Conservation (phyloP, 2,888 invertebrate genomes). For the Fragum whitleyi region DNA sequence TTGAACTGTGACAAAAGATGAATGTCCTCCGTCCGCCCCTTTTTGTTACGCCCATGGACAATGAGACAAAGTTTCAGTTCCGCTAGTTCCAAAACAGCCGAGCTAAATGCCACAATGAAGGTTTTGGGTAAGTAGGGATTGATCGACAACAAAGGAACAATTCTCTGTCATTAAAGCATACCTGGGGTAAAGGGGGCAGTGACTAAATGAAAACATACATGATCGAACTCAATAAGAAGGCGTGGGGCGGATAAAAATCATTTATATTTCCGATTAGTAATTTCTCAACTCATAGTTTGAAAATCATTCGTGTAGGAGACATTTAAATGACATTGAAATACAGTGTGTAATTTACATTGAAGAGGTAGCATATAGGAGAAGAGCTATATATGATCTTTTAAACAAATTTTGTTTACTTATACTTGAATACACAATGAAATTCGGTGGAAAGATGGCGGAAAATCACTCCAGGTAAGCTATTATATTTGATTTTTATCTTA, state of each 20-base stretch:
- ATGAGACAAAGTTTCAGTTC: no score
- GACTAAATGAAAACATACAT: background rate
- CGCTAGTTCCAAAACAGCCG: no score
- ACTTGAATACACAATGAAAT: slow-evolving; percentile 19
- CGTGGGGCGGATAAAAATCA: background rate
- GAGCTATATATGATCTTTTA: background rate
- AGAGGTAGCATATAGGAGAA: background rate
- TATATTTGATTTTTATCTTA: no score
- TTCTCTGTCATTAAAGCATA: no score
- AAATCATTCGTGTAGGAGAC: background rate
- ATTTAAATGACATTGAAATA: background rate
- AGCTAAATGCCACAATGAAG: no score
- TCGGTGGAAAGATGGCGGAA: slow-evolving; percentile 20
- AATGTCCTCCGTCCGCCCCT: no score
- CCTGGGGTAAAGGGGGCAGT: background rate
- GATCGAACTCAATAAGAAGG: background rate
- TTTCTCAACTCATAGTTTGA: background rate
- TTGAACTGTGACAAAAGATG: no score
- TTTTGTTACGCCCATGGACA: no score
- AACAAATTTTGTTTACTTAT: background rate
- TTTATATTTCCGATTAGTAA: background rate
- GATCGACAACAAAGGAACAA: no score
- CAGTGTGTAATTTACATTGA: background rate
- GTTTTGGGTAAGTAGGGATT: no score
- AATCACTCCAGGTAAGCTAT: background rate